Base-by-base conservation (phyloP, 2,113 vertebrate genomes). In the Trematocara zebra region DNA sequence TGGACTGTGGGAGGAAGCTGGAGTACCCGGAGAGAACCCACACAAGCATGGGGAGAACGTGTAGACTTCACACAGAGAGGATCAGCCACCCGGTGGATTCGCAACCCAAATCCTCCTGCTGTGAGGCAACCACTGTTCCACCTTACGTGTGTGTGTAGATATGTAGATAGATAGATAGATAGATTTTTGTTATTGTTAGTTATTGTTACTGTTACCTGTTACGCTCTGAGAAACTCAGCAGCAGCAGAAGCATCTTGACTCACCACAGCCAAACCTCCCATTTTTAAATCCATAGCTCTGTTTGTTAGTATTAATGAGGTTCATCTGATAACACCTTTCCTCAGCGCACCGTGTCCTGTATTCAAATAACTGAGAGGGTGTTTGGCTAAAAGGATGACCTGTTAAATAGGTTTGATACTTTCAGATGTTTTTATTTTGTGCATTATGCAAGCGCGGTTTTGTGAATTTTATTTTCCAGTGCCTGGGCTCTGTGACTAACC, bases 191-290 rank as follows among this genome's bases (percentile, higher is more conserved):
- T 57, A 57, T 54, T 56, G 53, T 56, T 56, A 26, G 3, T 57
- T 59, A 59, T 59, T 82, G 85, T 85, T 80, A 23, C 59, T 85
- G 54, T 14, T 23, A 69, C 15, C 83, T 4, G 18, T 91, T 84
- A 80, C 44, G 23, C 92, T 93, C 81, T 4, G 37, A 80, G 80
- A 82, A 82, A 44, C 84, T 87, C 17, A 4, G 61, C 49, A 10
- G 49, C 52, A n/a, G 37, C 64, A 61, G 31, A 61, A 61, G 88
- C 82, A 85, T 89, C 84, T 92, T 78, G 82, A 89, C 85, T 94
- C 91, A 23, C 83, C 92, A 81, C 61, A 85, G 54, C 35, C 64
- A 6, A 47, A 26, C 88, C 78, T 67, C 59, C 76, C 72, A 86
- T 83, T 88, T 88, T 64, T 2, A 28, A 78, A 49, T 92, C 84